phyloP scores from a whole-genome alignment of 2,113 vertebrate genomes.

The Ascaphus truei region DNA sequence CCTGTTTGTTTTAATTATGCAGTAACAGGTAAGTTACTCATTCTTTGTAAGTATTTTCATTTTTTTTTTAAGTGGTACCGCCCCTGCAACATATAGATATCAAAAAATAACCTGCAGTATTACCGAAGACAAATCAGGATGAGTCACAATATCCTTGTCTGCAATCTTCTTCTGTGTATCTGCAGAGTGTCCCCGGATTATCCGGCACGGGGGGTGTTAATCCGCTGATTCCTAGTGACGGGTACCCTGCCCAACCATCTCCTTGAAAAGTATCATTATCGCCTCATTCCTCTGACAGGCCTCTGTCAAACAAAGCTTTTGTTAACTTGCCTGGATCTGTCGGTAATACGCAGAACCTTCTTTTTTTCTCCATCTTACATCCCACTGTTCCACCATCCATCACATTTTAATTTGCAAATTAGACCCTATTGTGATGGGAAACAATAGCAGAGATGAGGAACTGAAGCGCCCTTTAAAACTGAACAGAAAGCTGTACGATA shows the following conservation, averaged over 20 bases:
- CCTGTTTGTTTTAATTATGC: too few relatives aligned
- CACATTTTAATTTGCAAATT: constrained; percentile 39
- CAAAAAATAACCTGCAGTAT: too few relatives aligned
- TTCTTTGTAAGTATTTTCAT: too few relatives aligned
- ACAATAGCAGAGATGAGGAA: constrained; percentile 26
- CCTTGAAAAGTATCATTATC: constrained; percentile 25
- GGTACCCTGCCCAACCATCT: constrained; percentile 35
- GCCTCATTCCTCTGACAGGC: constrained; percentile 35
- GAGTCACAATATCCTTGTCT: not conserved
- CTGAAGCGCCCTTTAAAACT: constrained; percentile 35
- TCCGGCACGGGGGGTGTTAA: constrained; percentile 4
- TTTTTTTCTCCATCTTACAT: constrained; percentile 21
- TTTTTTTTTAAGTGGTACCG: too few relatives aligned
- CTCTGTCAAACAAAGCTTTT: constrained; percentile 20
- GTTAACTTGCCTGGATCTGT: constrained; percentile 20
- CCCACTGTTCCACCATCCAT: constrained; percentile 34
- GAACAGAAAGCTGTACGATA: constrained; percentile 18
- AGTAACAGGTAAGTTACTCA: too few relatives aligned
- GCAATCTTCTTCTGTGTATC: too few relatives aligned
- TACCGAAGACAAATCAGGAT: too few relatives aligned
- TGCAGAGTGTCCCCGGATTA: too few relatives aligned
- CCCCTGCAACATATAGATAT: too few relatives aligned
- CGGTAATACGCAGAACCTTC: constrained; percentile 34
- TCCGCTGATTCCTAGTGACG: not conserved
- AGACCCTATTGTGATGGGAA: constrained; percentile 33